Evolutionary conservation across 1,140 invertebrate species (phyloP).

Genomic region (Hyles vespertilio): DNA sequence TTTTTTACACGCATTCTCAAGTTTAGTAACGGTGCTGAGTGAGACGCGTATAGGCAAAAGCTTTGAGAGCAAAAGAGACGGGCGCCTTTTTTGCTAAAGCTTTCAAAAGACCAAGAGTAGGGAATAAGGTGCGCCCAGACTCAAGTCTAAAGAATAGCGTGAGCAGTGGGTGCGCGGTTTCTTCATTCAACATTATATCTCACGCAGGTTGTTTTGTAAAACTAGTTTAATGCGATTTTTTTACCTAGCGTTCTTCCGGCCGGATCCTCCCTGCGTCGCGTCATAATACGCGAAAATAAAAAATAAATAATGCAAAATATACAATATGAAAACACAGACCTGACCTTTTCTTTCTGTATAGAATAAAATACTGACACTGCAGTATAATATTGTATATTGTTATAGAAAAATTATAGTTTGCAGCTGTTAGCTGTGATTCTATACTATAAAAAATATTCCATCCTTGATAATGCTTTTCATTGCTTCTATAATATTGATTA

Average conservation of each 20-base stretch:
- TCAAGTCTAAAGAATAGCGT: background rate
- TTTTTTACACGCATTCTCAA: slow-evolving; percentile 59
- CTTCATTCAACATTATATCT: too few species aligned
- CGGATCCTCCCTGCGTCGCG: too few species aligned
- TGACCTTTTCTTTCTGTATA: background rate
- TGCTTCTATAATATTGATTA: too few species aligned
- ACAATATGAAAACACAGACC: background rate
- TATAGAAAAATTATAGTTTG: too few species aligned
- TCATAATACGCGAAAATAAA: background rate
- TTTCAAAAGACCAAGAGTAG: slow-evolving; percentile 27
- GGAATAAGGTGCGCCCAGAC: slow-evolving; percentile 24
- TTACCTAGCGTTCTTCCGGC: too few species aligned
- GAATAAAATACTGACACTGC: background rate
- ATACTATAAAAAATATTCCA: too few species aligned
- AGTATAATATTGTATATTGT: too few species aligned
- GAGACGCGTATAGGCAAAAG: slow-evolving; percentile 22
- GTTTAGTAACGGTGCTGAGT: slow-evolving; percentile 48
- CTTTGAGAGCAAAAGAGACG: slow-evolving; percentile 30
- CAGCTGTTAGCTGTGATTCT: too few species aligned
- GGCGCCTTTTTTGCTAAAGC: slow-evolving; percentile 38
- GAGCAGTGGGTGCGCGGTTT: too few species aligned
- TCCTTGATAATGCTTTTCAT: too few species aligned
- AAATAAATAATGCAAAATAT: slow-evolving; percentile 1
- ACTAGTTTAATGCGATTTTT: too few species aligned
- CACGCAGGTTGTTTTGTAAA: too few species aligned